A percentile compares a stretch with the other conserved stretches of the same genome.
phyloP scores from a whole-genome alignment of 2,888 invertebrate species.

The Thymelicus sylvestris region DNA sequence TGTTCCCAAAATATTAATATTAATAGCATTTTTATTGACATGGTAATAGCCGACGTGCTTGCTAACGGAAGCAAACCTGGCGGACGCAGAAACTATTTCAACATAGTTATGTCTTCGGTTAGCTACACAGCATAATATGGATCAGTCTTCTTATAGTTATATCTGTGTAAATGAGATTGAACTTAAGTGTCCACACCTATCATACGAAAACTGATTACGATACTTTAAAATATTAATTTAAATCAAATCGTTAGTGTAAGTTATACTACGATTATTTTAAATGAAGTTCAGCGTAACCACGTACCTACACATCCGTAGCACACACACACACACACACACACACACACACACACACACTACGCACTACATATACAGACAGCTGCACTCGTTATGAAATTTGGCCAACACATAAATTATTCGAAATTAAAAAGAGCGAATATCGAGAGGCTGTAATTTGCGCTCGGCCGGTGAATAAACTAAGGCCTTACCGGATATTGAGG shows the following conservation, averaged over 20 bases:
- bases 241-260: no score
- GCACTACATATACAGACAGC: background rate
- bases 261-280: no score
- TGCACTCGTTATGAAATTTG: slow-evolving; percentile 34
- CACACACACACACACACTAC: background rate
- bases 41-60: background rate
- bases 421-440: slow-evolving; percentile 38
- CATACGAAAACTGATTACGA: no score
- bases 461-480: slow-evolving; percentile 34
- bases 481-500: slow-evolving; percentile 38
- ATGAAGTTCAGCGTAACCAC: no score
- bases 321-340: background rate
- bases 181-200: no score
- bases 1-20: background rate
- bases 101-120: no score
- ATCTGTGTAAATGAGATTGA: no score
- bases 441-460: slow-evolving; percentile 35
- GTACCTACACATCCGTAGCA: background rate
- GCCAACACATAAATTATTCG: slow-evolving; percentile 27
- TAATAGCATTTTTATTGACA: background rate
- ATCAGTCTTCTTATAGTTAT: no score
- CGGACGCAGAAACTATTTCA: no score
- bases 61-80: no score
- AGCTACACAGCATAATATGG: no score
- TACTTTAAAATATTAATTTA: no score